Evolutionary conservation across 2,888 invertebrate species (phyloP).

Genomic region (Steromphala cineraria): DNA sequence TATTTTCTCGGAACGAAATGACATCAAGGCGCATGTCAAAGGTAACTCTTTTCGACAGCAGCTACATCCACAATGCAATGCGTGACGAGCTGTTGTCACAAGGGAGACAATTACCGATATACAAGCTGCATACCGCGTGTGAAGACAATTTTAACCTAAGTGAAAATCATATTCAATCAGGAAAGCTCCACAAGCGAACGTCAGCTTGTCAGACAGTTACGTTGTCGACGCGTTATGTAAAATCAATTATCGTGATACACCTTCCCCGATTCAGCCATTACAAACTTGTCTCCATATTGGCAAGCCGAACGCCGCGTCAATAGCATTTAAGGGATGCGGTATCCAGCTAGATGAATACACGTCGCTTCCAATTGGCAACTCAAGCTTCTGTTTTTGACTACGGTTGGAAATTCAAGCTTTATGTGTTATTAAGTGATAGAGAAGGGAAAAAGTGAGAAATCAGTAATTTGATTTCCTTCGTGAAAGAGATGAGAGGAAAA

Average conservation of each 20-base stretch:
- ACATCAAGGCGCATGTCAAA: background rate
- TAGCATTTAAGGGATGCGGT: background rate
- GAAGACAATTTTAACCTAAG: constrained; percentile 3
- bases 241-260: background rate
- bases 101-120: constrained; percentile 6
- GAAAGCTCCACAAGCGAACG: background rate
- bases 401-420: background rate
- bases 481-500: background rate
- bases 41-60: background rate
- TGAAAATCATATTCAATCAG: constrained; percentile 8
- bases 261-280: background rate
- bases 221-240: background rate
- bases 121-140: background rate
- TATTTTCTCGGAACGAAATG: background rate
- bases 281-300: too few species aligned
- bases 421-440: constrained; percentile 5
- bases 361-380: background rate
- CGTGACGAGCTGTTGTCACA: background rate
- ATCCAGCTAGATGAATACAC: background rate
- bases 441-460: constrained; percentile 2
- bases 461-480: background rate
- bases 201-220: background rate
- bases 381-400: background rate
- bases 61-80: background rate
- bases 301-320: background rate